Evolutionary conservation across 2,888 invertebrate genomes (phyloP).

Genomic region (Drosophila koepferae): DNA sequence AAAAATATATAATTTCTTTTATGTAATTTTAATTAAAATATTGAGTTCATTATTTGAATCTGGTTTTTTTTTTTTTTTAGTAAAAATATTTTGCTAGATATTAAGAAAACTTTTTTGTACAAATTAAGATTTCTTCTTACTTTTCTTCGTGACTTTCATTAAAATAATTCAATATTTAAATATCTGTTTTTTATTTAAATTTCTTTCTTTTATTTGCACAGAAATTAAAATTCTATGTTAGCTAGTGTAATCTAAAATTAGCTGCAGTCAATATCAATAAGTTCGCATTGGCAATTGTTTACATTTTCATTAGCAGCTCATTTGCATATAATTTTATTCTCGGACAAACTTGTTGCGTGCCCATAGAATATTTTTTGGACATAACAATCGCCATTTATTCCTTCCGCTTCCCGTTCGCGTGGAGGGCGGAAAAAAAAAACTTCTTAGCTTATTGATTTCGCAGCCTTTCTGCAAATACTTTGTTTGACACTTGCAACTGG

Average conservation of each 20-base stretch:
- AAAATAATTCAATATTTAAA: no score
- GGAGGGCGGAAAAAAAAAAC: slow-evolving; percentile 10
- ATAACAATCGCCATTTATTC: slow-evolving; percentile 4
- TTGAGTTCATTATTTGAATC: no score
- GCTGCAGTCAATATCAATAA: slow-evolving; percentile 14
- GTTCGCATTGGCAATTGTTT: slow-evolving; percentile 12
- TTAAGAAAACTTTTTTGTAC: no score
- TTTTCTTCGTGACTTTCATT: no score
- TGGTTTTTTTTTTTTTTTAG: background rate
- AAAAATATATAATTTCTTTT: no score
- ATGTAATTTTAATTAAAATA: no score
- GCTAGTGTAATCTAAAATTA: background rate
- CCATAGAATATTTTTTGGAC: slow-evolving; percentile 9
- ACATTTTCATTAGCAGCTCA: slow-evolving; percentile 23
- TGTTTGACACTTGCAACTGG: slow-evolving; percentile 77
- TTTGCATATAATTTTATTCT: slow-evolving; percentile 28
- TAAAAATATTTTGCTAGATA: no score
- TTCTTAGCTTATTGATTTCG: slow-evolving; percentile 67
- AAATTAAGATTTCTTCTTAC: no score
- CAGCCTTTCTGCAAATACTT: slow-evolving; percentile 62
- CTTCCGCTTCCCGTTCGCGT: background rate
- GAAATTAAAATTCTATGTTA: background rate
- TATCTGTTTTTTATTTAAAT: background rate
- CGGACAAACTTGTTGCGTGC: slow-evolving; percentile 58
- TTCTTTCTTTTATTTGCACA: background rate